phyloP scores from a whole-genome alignment of 2,888 invertebrate species.

The Hartigia nigra region DNA sequence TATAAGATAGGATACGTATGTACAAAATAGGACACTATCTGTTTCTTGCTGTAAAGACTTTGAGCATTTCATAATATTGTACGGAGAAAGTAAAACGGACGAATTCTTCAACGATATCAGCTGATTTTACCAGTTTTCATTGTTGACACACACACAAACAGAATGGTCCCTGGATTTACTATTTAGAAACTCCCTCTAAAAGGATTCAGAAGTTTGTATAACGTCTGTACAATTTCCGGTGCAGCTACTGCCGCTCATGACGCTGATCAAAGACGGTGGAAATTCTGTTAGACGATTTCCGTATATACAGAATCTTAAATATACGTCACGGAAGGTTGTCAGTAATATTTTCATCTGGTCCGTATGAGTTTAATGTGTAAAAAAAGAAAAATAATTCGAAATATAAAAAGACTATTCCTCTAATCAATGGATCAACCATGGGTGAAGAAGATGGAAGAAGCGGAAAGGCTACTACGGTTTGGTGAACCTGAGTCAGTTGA shows the following conservation, averaged over 20 bases:
- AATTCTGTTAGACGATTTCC: not conserved
- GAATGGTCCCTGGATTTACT: too few species aligned
- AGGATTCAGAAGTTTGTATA: not conserved
- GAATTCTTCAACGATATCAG: too few species aligned
- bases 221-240: not conserved
- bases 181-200: not conserved
- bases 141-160: too few species aligned
- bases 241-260: not conserved
- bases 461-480: not conserved
- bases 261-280: not conserved
- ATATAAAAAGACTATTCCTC: not conserved
- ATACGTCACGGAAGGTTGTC: not conserved
- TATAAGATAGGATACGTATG: too few species aligned
- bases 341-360: not conserved
- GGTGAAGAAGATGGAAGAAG: not conserved
- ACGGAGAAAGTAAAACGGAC: too few species aligned
- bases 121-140: too few species aligned
- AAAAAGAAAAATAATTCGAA: too few species aligned
- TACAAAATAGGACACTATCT: too few species aligned
- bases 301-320: not conserved
- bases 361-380: not conserved
- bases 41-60: too few species aligned
- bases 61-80: too few species aligned
- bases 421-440: not conserved
- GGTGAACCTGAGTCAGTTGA: constrained; percentile 9